Percentiles rank a stretch among this genome's conserved stretches.
Evolutionary conservation across 2,797 vertebrate species (phyloP).

Genomic region (Petrocephalus sullivani): DNA sequence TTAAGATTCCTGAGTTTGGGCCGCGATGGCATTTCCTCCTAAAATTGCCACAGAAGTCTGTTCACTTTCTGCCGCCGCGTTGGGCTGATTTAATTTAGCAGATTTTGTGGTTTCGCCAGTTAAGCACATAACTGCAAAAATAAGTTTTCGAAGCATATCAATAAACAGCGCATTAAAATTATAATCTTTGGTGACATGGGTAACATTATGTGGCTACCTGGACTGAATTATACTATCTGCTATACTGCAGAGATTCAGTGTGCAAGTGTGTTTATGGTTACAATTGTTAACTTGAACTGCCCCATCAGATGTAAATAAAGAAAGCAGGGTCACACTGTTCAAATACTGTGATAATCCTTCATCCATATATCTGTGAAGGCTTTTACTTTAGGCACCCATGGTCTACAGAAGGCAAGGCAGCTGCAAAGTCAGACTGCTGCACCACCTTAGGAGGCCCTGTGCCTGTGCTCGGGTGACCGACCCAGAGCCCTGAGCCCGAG

Average conservation of each 20-base stretch:
- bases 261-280: not conserved
- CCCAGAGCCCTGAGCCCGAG: too few species aligned
- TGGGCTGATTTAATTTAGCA: not conserved
- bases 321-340: not conserved
- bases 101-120: not conserved
- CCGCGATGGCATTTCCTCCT: not conserved
- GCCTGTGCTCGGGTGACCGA: not conserved
- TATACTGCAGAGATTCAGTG: not conserved
- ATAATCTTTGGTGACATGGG: not conserved
- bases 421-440: not conserved
- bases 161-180: not conserved
- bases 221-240: not conserved
- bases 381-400: not conserved
- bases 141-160: not conserved
- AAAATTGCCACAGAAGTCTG: not conserved
- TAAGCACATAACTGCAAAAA: not conserved
- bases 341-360: not conserved
- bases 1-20: not conserved
- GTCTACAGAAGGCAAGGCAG: not conserved
- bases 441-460: not conserved
- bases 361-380: not conserved
- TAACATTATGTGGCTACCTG: not conserved
- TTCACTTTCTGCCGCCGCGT: not conserved
- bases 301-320: not conserved
- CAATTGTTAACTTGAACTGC: not conserved